Evolutionary conservation across 2,888 invertebrate genomes (phyloP).

Genomic region (Smittia sp.): DNA sequence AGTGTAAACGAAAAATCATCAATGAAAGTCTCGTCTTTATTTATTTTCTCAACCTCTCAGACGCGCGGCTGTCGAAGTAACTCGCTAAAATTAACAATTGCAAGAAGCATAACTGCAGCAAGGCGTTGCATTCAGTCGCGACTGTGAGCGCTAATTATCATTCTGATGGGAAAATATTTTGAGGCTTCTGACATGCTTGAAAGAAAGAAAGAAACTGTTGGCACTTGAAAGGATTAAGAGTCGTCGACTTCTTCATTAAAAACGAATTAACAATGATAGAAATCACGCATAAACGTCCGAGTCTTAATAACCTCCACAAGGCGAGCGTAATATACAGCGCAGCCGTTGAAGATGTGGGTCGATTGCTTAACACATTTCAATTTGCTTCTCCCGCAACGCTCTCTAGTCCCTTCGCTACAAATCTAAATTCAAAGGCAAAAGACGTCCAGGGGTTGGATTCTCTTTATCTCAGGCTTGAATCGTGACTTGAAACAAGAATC

Average conservation of each 20-base stretch:
- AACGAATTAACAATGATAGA: background rate
- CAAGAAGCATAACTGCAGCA: background rate
- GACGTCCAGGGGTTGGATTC: no score
- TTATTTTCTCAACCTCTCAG: background rate
- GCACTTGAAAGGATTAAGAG: background rate
- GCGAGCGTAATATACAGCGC: background rate
- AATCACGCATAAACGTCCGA: background rate
- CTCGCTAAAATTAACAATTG: background rate
- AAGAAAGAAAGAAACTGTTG: no score
- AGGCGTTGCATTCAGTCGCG: background rate
- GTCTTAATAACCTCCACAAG: background rate
- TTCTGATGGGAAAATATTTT: background rate
- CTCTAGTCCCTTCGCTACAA: background rate
- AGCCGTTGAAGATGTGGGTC: background rate
- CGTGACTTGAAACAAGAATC: no score
- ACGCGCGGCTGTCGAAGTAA: background rate
- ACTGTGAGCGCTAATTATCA: background rate
- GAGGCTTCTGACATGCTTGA: background rate
- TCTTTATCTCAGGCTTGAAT: no score
- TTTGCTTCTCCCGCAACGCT: conserved; percentile 1
- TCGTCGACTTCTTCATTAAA: background rate
- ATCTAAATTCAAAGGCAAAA: background rate
- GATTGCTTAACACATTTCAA: conserved; percentile 2
- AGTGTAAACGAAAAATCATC: background rate
- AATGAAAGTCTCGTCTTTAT: background rate